These are phyloP conservation scores for Eubucco bourcierii DNA, from an alignment of 2,113 vertebrate species.

Conservation along the genomic window DNA sequence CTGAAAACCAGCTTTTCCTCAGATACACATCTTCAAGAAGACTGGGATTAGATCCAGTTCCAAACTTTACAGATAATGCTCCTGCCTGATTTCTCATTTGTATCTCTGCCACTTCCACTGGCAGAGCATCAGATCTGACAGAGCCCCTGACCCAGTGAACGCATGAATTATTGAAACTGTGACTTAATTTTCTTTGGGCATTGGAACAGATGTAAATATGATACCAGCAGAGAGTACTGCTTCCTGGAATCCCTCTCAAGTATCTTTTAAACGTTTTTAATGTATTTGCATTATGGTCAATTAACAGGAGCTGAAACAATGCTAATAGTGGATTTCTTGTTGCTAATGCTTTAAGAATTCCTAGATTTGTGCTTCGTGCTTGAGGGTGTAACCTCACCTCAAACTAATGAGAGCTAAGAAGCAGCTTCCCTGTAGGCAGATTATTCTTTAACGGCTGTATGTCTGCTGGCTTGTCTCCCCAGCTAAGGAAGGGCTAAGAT, in stretches of 20 bases:
- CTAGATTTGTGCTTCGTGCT: conserved; percentile 37
- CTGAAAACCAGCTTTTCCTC: not conserved
- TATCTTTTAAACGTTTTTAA: conserved; percentile 22
- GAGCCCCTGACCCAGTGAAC: conserved; percentile 44
- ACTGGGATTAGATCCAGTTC: conserved; percentile 31
- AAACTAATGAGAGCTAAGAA: conserved; percentile 49
- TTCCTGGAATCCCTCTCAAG: conserved; percentile 25
- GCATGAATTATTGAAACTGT: conserved; percentile 43
- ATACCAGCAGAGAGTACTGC: not conserved
- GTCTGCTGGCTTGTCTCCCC: conserved; percentile 36
- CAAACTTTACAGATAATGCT: conserved; percentile 16
- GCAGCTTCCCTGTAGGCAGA: conserved; percentile 40
- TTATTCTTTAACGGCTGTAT: conserved; percentile 19
- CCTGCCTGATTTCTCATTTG: conserved; percentile 35
- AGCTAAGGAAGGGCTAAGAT: conserved; percentile 20
- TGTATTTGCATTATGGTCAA: conserved; percentile 39
- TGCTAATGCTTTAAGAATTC: conserved; percentile 52
- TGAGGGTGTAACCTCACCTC: conserved; percentile 38
- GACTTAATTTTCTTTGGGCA: conserved; percentile 36
- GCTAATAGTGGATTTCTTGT: conserved; percentile 48
- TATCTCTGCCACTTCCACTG: conserved; percentile 45
- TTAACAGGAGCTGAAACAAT: conserved; percentile 53
- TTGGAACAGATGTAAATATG: not conserved
- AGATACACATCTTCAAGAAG: not conserved
- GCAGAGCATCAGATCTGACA: conserved; percentile 27